These are phyloP conservation scores for Drosophila paulistorum DNA, from an alignment of 1,140 invertebrate genomes.

Conservation along the genomic window DNA sequence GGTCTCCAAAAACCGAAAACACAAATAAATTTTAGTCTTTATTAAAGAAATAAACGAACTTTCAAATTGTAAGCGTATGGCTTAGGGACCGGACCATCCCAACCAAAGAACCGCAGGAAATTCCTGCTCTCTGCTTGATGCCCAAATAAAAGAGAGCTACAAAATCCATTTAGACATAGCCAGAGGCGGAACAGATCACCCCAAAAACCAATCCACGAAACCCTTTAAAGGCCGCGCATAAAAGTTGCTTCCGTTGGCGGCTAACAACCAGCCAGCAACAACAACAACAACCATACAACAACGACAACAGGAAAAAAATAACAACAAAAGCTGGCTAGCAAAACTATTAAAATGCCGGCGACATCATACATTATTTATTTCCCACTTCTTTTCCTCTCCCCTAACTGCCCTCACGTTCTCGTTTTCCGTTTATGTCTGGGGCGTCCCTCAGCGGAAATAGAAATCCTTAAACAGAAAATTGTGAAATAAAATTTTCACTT, in stretches of 20 bases:
- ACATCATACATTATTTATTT: conserved; percentile 80
- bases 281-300: conserved; percentile 8
- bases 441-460: conserved; percentile 66
- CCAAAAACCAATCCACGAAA: conserved; percentile 35
- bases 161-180: conserved; percentile 71
- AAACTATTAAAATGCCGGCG: conserved; percentile 78
- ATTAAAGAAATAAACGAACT: conserved; percentile 26
- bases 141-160: conserved; percentile 72
- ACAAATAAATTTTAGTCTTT: conserved; percentile 17
- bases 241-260: conserved; percentile 68
- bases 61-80: conserved; percentile 6
- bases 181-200: conserved; percentile 40
- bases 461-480: conserved; percentile 78
- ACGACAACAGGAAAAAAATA: not conserved
- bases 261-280: conserved; percentile 18
- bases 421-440: conserved; percentile 38
- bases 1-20: not conserved
- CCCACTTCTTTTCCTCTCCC: conserved; percentile 34
- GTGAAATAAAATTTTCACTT: conserved; percentile 76
- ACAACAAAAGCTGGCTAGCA: conserved; percentile 62
- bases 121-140: conserved; percentile 55
- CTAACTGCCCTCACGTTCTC: conserved; percentile 52
- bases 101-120: conserved; percentile 38
- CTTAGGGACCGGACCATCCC: conserved; percentile 15
- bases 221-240: conserved; percentile 64